phyloP scores from a whole-genome alignment of 2,797 vertebrate species.

The Argentina silus region DNA sequence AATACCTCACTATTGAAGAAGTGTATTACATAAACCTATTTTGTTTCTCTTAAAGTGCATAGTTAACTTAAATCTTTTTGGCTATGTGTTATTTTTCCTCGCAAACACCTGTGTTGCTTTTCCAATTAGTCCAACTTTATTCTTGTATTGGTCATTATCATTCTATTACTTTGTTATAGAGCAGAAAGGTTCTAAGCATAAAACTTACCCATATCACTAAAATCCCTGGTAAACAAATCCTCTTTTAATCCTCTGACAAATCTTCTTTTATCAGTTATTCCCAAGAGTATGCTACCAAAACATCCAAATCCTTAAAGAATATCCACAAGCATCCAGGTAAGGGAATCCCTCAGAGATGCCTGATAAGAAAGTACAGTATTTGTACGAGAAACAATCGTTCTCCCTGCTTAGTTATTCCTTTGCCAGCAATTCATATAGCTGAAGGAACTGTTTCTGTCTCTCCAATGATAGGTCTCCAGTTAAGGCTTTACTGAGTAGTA shows the following conservation, averaged over 20 bases:
- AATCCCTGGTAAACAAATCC: conserved; percentile 57
- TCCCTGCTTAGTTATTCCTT: conserved; percentile 67
- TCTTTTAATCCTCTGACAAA: conserved; percentile 37
- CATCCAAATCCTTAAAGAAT: conserved; percentile 65
- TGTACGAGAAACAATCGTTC: conserved; percentile 41
- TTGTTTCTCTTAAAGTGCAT: conserved; percentile 44
- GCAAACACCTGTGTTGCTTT: conserved; percentile 44
- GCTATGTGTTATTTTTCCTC: not conserved
- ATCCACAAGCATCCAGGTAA: conserved; percentile 66
- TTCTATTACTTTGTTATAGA: not conserved
- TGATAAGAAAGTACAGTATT: conserved; percentile 48
- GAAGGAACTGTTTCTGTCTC: conserved; percentile 49
- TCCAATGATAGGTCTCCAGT: conserved; percentile 65
- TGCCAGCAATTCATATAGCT: conserved; percentile 53
- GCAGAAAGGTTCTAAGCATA: conserved; percentile 13
- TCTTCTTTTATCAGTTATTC: conserved; percentile 62
- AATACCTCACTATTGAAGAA: conserved; percentile 73
- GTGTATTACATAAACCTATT: conserved; percentile 64
- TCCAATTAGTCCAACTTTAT: not conserved
- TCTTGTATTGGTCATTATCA: too few species aligned
- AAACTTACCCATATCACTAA: conserved; percentile 71
- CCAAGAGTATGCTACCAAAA: conserved; percentile 38
- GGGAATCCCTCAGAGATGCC: conserved; percentile 62
- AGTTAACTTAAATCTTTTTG: conserved; percentile 27
- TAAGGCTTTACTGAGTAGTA: conserved; percentile 56